A percentile compares a stretch with the other conserved stretches of the same genome.
Evolutionary conservation across 2,888 invertebrate genomes (phyloP).

Genomic region (Cremastobaeus sp.): DNA sequence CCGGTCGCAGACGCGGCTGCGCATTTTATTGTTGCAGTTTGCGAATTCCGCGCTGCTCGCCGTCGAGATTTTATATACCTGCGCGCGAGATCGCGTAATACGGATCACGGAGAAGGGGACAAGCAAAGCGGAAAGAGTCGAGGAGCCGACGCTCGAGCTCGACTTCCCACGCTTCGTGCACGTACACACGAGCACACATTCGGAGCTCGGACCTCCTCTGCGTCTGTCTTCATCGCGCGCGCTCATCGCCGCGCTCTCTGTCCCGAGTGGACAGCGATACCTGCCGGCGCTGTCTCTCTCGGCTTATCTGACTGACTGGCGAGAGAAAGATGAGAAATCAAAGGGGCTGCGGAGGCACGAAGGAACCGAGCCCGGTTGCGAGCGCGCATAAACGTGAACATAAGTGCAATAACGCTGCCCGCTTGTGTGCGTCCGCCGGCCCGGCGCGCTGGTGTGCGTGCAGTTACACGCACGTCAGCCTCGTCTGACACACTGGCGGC

Average conservation of each 20-base stretch:
- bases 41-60: conserved; percentile 35
- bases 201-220: conserved; percentile 46
- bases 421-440: conserved; percentile 39
- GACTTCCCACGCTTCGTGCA: conserved; percentile 71
- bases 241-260: conserved; percentile 16
- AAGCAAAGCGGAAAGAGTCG: conserved; percentile 59
- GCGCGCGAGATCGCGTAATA: conserved; percentile 54
- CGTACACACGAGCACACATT: conserved; percentile 62
- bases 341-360: conserved; percentile 4
- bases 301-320: conserved; percentile 48
- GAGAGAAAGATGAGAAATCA: conserved; percentile 36
- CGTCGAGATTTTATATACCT: conserved; percentile 37
- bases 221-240: conserved; percentile 31
- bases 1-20: background rate
- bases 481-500: conserved; percentile 47
- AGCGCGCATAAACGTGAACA: conserved; percentile 55
- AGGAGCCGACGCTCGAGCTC: conserved; percentile 60
- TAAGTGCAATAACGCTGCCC: conserved; percentile 41
- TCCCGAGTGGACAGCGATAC: conserved; percentile 26
- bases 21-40: conserved; percentile 47
- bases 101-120: conserved; percentile 40
- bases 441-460: conserved; percentile 13
- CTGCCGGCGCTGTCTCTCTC: conserved; percentile 33
- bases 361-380: conserved; percentile 36
- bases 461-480: conserved; percentile 27